Base-by-base conservation (phyloP, 2,797 vertebrate species). In the Chelon auratus region DNA sequence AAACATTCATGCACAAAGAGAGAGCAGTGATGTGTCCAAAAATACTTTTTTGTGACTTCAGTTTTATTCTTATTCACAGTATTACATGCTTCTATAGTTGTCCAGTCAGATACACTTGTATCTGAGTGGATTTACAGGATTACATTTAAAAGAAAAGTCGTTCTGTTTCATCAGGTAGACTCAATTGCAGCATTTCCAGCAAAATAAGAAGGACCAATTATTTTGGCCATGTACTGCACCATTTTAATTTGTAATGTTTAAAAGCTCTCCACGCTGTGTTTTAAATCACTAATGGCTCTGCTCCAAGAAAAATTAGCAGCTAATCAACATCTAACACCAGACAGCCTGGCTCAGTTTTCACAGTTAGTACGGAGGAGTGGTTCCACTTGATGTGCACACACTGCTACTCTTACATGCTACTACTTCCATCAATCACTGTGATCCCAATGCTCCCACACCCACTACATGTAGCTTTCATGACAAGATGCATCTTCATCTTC, bases 301-400 rank as follows among this genome's bases (percentile, higher is more conserved):
- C 62, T 82, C 65, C 56, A 57, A 24, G 47, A 50, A 22, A 80
- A 68, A 84, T 84, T 66, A 80, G 68, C 62, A 82, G 60, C 70
- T 80, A 74, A 85, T 80, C 70, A 79, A 54, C 62, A 71, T 84
- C 75, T 70, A 62, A 45, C 53, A 68, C 48, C 47, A 72, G 74
- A 77, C 59, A 85, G 55, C 22, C 63, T 59, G 68, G 45, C 62
- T 78, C 53, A 20, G 58, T 65, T 66, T 65, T 63, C 64, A 54
- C 73, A 76, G 15, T 47, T 63, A 55, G 61, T 18, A 42, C 7
- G 59, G 60, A 65, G 75, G 45, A 64, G 69, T 22, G 42, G 50
- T 67, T 22, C 22, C 3, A 17, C 57, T 68, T 9, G 24, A n/a
- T 65, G 43, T 56, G 75, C 66, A 74, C 42, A 62, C 51, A 42